These are phyloP conservation scores for Percopsis transmontana DNA, from an alignment of 2,113 vertebrate species.

Conservation along the genomic window DNA sequence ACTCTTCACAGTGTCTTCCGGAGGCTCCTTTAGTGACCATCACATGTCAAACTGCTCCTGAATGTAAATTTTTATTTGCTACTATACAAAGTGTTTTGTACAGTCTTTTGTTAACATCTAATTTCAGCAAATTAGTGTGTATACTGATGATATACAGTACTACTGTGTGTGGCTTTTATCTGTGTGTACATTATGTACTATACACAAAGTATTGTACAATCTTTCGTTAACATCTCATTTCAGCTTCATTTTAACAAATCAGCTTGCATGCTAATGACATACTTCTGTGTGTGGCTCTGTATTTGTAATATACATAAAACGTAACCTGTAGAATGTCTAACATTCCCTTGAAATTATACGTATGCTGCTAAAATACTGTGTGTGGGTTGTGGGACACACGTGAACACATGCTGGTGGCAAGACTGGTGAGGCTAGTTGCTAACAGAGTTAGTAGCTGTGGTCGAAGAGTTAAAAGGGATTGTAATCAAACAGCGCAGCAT, in stretches of 20 bases:
- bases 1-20: neutral
- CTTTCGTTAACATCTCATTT: neutral
- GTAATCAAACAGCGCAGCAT: slow-evolving; percentile 57
- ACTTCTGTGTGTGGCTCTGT: neutral
- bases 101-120: neutral
- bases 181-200: too few species aligned
- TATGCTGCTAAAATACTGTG: neutral
- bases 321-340: too few species aligned
- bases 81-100: neutral
- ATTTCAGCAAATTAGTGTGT: slow-evolving; percentile 11
- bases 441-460: slow-evolving; percentile 41
- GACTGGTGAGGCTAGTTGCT: slow-evolving; percentile 50
- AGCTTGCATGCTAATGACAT: slow-evolving; percentile 34
- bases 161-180: neutral
- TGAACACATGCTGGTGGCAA: slow-evolving; percentile 67
- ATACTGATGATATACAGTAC: slow-evolving; percentile 28
- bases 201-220: neutral
- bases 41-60: neutral
- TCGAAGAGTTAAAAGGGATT: slow-evolving; percentile 33
- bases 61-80: neutral
- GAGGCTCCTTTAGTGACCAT: neutral
- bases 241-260: too few species aligned
- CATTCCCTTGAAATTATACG: too few species aligned
- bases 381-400: slow-evolving; percentile 44
- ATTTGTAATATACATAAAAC: too few species aligned